A percentile compares a stretch with the other conserved stretches of the same genome.
These are phyloP conservation scores for Mechanitis mazaeus DNA, from an alignment of 2,888 invertebrate species.

Conservation along the genomic window DNA sequence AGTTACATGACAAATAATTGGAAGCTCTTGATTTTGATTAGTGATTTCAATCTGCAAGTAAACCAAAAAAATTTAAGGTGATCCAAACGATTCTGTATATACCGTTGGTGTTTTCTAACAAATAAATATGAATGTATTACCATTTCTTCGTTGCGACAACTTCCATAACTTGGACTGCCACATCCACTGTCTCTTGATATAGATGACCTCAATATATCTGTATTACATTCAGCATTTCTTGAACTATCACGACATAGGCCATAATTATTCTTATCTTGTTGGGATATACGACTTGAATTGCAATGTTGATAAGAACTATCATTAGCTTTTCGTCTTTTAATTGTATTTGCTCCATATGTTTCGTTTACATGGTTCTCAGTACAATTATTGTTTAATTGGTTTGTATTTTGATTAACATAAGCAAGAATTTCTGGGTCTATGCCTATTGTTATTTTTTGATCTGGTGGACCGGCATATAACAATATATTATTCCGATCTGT, in stretches of 20 bases:
- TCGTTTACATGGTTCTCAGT: conserved; percentile 1
- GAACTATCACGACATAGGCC: background rate
- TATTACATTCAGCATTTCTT: too few species aligned
- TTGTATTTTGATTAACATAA: conserved; percentile 6
- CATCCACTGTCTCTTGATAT: conserved; percentile 44
- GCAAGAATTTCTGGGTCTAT: conserved; percentile 17
- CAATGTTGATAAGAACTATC: too few species aligned
- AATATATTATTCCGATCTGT: conserved; percentile 26
- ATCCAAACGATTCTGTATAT: too few species aligned
- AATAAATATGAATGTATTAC: conserved; percentile 13
- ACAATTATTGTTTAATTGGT: background rate
- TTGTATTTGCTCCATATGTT: conserved; percentile 28
- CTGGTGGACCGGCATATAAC: conserved; percentile 34
- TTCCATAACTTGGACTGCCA: conserved; percentile 35
- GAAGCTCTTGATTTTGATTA: conserved; percentile 14
- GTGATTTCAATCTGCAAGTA: background rate
- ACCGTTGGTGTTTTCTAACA: background rate
- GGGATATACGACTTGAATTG: too few species aligned
- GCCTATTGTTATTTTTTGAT: conserved; percentile 34
- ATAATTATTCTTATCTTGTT: too few species aligned
- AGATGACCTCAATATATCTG: background rate
- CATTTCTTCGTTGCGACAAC: conserved; percentile 17
- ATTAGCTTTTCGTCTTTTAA: background rate
- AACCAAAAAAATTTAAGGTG: background rate
- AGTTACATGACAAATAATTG: conserved; percentile 35